Conservation (phyloP, 1,140 invertebrate genomes). For the Cotesia glomerata region DNA sequence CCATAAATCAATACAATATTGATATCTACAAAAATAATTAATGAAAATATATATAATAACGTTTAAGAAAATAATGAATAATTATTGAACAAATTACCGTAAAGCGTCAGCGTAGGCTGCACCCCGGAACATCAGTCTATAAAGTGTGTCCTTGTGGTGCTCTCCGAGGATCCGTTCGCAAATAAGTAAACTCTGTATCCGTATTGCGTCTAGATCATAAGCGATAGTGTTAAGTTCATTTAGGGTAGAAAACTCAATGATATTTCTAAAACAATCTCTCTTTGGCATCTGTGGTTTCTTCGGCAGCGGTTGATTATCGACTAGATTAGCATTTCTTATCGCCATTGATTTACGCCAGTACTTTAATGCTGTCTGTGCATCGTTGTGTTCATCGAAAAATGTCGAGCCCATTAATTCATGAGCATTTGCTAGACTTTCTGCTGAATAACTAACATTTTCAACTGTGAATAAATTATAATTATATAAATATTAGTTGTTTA, state of each 20-base stretch:
- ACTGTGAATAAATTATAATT: conserved; percentile 39
- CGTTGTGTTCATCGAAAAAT: conserved; percentile 83
- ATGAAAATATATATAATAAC: neutral
- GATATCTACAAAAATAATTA: conserved; percentile 65
- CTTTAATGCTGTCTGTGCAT: conserved; percentile 68
- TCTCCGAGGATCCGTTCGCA: conserved; percentile 82
- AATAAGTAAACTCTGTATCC: conserved; percentile 83
- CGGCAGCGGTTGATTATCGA: conserved; percentile 53
- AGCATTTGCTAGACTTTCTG: conserved; percentile 78
- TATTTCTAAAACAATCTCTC: conserved; percentile 69
- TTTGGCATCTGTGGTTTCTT: conserved; percentile 67
- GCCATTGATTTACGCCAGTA: conserved; percentile 74
- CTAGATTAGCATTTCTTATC: conserved; percentile 60
- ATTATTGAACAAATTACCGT: conserved; percentile 44
- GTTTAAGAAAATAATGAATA: neutral
- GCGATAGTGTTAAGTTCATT: conserved; percentile 76
- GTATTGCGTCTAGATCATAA: conserved; percentile 79
- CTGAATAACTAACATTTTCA: conserved; percentile 64
- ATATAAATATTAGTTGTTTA: no score
- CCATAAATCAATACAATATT: conserved; percentile 87
- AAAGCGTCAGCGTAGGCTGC: conserved; percentile 86
- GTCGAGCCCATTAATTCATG: conserved; percentile 85
- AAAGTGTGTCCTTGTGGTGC: conserved; percentile 85
- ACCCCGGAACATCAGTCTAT: conserved; percentile 76
- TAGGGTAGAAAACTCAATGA: conserved; percentile 73